These are phyloP conservation scores for Stenodema calcarata DNA, from an alignment of 2,888 invertebrate genomes.

Conservation along the genomic window DNA sequence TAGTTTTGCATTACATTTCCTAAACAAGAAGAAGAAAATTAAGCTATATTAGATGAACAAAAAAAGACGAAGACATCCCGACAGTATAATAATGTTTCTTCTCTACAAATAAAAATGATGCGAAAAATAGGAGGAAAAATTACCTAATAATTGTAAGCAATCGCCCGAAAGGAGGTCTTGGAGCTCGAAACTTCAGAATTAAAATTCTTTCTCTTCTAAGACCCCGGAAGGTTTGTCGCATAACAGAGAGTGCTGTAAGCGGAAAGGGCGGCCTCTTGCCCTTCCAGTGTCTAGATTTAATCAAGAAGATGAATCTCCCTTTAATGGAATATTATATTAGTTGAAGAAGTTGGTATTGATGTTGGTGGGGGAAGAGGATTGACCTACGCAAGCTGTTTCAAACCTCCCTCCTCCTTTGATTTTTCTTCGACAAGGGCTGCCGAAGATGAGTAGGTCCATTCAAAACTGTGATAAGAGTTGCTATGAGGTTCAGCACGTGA, in stretches of 20 bases:
- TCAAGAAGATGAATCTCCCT: slow-evolving; percentile 24
- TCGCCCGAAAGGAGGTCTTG: neutral
- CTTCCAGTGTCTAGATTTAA: slow-evolving; percentile 1
- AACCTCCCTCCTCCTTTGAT: neutral
- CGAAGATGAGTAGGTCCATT: too few relatives aligned
- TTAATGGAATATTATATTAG: slow-evolving; percentile 27
- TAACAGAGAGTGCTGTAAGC: neutral
- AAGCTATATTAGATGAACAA: too few relatives aligned
- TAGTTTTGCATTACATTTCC: too few relatives aligned
- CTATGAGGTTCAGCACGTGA: too few relatives aligned
- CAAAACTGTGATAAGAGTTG: too few relatives aligned
- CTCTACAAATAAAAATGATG: too few relatives aligned
- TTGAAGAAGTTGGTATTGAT: slow-evolving; percentile 16
- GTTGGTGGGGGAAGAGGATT: neutral
- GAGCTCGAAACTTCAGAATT: neutral
- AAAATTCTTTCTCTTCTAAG: neutral
- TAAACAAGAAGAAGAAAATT: too few relatives aligned
- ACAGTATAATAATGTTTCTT: too few relatives aligned
- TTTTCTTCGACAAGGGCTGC: too few relatives aligned
- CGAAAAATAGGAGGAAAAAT: neutral
- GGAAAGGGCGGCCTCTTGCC: neutral
- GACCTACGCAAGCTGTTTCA: neutral
- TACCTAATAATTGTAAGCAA: neutral
- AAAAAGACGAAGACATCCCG: too few relatives aligned
- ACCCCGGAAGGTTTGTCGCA: neutral